Evolutionary conservation across 1,140 invertebrate genomes (phyloP).

Genomic region (Penaeus japonicus): DNA sequence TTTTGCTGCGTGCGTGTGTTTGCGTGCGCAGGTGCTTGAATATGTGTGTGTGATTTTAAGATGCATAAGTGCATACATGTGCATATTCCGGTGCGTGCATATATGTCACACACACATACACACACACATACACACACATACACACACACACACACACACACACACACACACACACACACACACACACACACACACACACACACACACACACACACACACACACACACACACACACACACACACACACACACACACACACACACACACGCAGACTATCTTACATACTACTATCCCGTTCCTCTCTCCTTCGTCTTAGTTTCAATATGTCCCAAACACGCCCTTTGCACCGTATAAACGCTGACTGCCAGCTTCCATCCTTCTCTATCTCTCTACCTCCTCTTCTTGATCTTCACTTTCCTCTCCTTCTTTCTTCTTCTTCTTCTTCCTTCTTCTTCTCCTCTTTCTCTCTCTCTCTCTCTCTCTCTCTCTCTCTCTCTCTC

Average conservation of each 20-base stretch:
- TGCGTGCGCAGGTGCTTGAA: background rate
- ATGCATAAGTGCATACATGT: background rate
- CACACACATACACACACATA: background rate
- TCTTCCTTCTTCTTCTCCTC: background rate
- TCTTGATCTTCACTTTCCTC: too few relatives aligned
- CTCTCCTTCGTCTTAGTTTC: too few relatives aligned
- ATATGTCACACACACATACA: background rate
- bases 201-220: background rate
- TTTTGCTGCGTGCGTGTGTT: background rate
- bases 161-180: too few relatives aligned
- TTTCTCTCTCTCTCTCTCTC: background rate
- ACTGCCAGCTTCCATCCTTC: too few relatives aligned
- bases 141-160: too few relatives aligned
- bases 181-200: too few relatives aligned
- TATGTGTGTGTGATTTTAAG: constrained; percentile 27
- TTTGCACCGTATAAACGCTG: too few relatives aligned
- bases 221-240: too few relatives aligned
- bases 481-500: constrained; percentile 6
- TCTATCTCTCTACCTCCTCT: background rate
- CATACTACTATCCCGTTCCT: too few relatives aligned
- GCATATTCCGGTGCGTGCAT: background rate
- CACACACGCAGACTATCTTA: too few relatives aligned
- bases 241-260: too few relatives aligned
- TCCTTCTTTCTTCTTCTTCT: background rate
- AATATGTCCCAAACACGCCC: too few relatives aligned